These are phyloP conservation scores for Cyanistes caeruleus DNA, from an alignment of 2,113 vertebrate species.

Conservation along the genomic window DNA sequence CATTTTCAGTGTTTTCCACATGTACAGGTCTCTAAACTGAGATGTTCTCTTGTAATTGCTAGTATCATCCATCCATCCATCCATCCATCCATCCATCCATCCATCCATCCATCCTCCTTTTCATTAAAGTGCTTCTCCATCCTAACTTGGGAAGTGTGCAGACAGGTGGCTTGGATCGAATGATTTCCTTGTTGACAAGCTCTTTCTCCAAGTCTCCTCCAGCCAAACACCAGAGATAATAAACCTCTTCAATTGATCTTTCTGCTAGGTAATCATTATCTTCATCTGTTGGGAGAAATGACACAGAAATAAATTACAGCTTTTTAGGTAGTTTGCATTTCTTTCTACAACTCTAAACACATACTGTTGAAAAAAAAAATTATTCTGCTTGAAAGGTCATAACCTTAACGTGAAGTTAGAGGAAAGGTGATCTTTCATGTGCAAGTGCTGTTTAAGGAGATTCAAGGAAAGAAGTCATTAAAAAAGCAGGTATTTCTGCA, in stretches of 20 bases:
- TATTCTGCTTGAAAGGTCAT: background rate
- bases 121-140: background rate
- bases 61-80: background rate
- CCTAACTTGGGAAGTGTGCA: constrained; percentile 96
- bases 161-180: constrained; percentile 93
- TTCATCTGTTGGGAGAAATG: constrained; percentile 74
- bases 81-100: background rate
- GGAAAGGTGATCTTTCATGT: background rate
- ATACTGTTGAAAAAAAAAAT: background rate
- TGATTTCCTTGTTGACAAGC: constrained; percentile 95
- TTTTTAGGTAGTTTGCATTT: background rate
- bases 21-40: background rate
- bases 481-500: background rate
- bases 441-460: background rate
- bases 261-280: constrained; percentile 87
- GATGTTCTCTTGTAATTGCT: background rate
- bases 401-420: background rate
- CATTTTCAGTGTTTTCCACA: background rate
- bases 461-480: background rate
- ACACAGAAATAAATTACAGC: constrained; percentile 3
- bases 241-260: constrained; percentile 92
- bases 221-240: constrained; percentile 97
- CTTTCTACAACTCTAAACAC: background rate
- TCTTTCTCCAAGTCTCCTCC: constrained; percentile 98
- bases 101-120: background rate